Conservation (phyloP, 2,888 invertebrate genomes). For the Dolichomitus sp. region DNA sequence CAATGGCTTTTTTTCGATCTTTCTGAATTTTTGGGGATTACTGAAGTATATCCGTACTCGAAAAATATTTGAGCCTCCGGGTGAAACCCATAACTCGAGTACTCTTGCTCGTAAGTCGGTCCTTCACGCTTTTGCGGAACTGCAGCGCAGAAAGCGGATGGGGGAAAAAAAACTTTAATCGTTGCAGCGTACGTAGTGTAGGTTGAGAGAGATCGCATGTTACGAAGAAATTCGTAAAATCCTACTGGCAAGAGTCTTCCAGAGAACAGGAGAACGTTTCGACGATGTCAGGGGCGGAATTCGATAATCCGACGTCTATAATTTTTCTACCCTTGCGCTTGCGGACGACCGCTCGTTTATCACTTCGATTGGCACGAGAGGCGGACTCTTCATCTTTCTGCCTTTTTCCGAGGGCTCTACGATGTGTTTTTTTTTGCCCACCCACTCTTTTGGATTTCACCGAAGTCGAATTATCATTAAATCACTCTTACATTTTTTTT, state of each 20-base stretch:
- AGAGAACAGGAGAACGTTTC: constrained; percentile 21
- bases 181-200: background rate
- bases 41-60: background rate
- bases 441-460: constrained; percentile 25
- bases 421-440: constrained; percentile 51
- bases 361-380: constrained; percentile 66
- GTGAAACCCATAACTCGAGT: background rate
- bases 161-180: background rate
- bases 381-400: constrained; percentile 51
- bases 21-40: background rate
- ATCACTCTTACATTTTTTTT: too few relatives aligned
- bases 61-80: background rate
- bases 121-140: background rate
- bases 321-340: constrained; percentile 67
- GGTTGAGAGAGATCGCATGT: constrained; percentile 18
- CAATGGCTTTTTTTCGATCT: background rate
- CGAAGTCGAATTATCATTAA: constrained; percentile 35
- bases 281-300: constrained; percentile 40
- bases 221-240: constrained; percentile 48
- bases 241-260: constrained; percentile 24
- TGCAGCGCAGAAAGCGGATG: background rate
- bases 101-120: background rate
- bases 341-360: constrained; percentile 66
- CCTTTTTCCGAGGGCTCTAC: constrained; percentile 19
- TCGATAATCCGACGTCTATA: constrained; percentile 66